Evolutionary conservation across 2,888 invertebrate genomes (phyloP), one percentile per base, ranked within the genome.

Genomic region (Hypselothyrea guttata): DNA sequence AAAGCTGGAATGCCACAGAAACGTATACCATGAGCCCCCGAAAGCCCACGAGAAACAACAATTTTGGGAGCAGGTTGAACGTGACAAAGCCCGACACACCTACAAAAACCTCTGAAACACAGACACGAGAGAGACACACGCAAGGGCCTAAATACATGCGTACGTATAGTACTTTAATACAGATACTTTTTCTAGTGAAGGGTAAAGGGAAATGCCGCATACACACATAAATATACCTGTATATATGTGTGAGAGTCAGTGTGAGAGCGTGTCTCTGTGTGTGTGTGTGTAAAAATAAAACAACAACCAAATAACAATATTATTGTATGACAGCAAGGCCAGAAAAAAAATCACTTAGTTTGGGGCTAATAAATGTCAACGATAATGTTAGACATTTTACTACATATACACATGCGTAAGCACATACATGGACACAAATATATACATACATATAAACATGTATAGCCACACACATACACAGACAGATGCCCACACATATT

Each of bases 301-400:
- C 44, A 62, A 37, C 40, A 56, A 33, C 48, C 62, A 60, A 74
- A 65, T 40, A 62, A 71, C 54, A 74, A 65, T 71, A 65, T 60
- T 71, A 55, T 48, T 59, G 48, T 47, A 30, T 30, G 58, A 55
- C 61, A 58, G 49, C 53, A 57, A 60, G 62, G 59, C 67, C 66
- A 37, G 37, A 28, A 57, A 67, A 68, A 75, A 74, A 65, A 63
- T 76, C 77, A 71, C 71, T 76, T 81, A 71, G 81, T 69, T 71
- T 69, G 66, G 33, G 71, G 60, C 81, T 81, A 77, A 77, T 79
- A 77, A 77, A 77, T 77, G 77, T 77, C 77, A 74, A 79, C 69
- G 77, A 77, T 76, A 77, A 77, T 77, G 81, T 77, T 67, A 47
- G 59, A 74, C 81, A 77, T 77, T 74, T 73, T 73, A 48, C 34